Percentiles rank a stretch among this genome's conserved stretches.
These are phyloP conservation scores for Plemyria rubiginata DNA, from an alignment of 2,888 invertebrate species.

Conservation along the genomic window DNA sequence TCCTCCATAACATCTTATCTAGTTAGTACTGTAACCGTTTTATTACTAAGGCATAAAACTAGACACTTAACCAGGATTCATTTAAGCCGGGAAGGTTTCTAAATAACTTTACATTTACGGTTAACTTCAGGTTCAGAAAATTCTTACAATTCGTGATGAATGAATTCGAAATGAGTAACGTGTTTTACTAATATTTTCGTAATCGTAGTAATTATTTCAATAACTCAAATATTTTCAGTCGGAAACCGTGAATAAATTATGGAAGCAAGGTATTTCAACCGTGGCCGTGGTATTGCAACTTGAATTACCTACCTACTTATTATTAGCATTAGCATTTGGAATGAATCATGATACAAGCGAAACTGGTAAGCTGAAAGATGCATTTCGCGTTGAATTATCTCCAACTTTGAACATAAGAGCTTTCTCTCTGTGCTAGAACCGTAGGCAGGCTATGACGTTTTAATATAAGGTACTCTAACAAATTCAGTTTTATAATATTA, in stretches of 20 bases:
- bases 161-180: slow-evolving; percentile 39
- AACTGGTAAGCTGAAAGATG: slow-evolving; percentile 15
- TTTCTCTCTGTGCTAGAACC: slow-evolving; percentile 28
- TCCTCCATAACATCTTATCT: slow-evolving; percentile 2
- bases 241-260: slow-evolving; percentile 17
- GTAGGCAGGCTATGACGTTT: slow-evolving; percentile 5
- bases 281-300: neutral
- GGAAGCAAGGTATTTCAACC: slow-evolving; percentile 7
- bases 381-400: slow-evolving; percentile 17
- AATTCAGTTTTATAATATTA: neutral
- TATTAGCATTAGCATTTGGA: neutral
- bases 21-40: neutral
- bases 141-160: slow-evolving; percentile 33
- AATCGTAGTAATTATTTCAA: slow-evolving; percentile 27
- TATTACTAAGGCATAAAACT: neutral
- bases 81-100: neutral
- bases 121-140: neutral
- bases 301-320: neutral
- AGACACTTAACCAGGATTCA: neutral
- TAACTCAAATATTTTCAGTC: slow-evolving; percentile 10
- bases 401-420: slow-evolving; percentile 20
- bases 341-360: neutral
- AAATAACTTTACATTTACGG: neutral
- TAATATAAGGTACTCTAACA: neutral
- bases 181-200: slow-evolving; percentile 31